phyloP scores from a whole-genome alignment of 1,140 invertebrate genomes.

The Chlorops oryzae region DNA sequence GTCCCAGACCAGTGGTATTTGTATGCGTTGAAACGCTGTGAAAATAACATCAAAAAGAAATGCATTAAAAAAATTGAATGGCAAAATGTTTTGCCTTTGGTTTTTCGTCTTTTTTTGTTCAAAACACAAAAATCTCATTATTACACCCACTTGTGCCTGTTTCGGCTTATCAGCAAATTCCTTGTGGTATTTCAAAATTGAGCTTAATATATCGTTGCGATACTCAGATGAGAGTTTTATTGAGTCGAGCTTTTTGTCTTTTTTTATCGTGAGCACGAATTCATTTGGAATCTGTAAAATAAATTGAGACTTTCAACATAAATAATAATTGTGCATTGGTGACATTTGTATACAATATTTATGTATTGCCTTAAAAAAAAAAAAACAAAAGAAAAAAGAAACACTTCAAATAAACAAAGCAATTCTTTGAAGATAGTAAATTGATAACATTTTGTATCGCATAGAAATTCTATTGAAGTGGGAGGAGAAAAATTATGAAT shows the following conservation, averaged over 20 bases:
- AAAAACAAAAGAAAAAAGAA: background rate
- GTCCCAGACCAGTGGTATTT: conserved; percentile 96
- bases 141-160: conserved; percentile 62
- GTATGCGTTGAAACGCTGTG: conserved; percentile 80
- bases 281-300: conserved; percentile 54
- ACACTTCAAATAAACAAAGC: background rate
- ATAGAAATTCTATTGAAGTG: too few species aligned
- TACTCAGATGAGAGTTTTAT: conserved; percentile 98
- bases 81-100: background rate
- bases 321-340: conserved; percentile 1
- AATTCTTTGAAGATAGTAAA: too few species aligned
- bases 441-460: too few species aligned
- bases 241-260: conserved; percentile 84
- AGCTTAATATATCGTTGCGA: conserved; percentile 83
- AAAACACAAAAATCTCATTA: background rate
- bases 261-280: conserved; percentile 82
- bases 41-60: conserved; percentile 7
- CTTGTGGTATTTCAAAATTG: conserved; percentile 76
- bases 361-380: background rate
- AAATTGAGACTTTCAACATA: too few species aligned
- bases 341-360: background rate
- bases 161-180: conserved; percentile 73
- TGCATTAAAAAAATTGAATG: background rate
- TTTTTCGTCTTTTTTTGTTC: background rate
- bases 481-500: too few species aligned